These are phyloP conservation scores for Psophia crepitans DNA, from an alignment of 2,113 vertebrate species.

Conservation along the genomic window DNA sequence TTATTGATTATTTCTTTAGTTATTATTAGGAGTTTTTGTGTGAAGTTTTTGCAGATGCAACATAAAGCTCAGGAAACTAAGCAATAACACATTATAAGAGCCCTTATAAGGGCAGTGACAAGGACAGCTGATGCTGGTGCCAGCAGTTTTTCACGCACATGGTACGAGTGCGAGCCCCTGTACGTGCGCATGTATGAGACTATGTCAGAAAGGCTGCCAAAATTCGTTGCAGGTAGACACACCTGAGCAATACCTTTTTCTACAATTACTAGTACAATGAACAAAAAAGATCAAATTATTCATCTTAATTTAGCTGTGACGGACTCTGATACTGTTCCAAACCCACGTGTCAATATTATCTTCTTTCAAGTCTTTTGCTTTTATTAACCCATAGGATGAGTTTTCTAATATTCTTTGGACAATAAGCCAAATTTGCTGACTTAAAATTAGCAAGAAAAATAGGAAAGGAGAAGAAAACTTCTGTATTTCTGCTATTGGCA, in stretches of 20 bases:
- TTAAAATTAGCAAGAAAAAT: neutral
- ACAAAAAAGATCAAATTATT: neutral
- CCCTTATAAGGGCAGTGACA: too few relatives aligned
- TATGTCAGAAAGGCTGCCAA: neutral
- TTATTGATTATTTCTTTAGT: neutral
- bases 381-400: neutral
- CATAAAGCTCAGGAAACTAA: neutral
- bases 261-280: neutral
- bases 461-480: neutral
- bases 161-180: neutral
- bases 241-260: neutral
- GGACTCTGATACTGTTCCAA: neutral
- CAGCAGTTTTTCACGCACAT: neutral
- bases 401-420: neutral
- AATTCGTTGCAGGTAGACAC: neutral
- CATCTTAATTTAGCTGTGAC: neutral
- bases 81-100: neutral
- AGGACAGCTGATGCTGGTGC: neutral
- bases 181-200: neutral
- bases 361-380: neutral
- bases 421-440: neutral
- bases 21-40: fast-evolving
- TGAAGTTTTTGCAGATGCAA: neutral
- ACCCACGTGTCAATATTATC: neutral
- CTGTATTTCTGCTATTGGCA: neutral